Base-by-base conservation (phyloP, 2,888 invertebrate species). In the Lymantria monacha region DNA sequence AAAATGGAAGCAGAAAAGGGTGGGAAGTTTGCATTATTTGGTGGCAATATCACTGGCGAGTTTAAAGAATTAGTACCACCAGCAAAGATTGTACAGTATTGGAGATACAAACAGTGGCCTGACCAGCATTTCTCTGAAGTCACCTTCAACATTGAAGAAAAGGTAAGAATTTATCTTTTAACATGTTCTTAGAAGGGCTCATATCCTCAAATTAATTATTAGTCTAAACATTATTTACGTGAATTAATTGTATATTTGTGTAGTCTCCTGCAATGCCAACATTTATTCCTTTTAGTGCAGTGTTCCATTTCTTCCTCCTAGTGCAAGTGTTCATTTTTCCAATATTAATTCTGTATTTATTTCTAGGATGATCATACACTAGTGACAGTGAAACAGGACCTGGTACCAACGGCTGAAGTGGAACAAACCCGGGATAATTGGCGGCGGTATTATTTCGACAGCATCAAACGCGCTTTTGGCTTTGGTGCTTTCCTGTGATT, bases 21-120 rank as follows among this genome's bases (percentile, higher is more conserved):
- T 3, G 99, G 99, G 13, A 94, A 94, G 79, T 99, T 99, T 81
- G 94, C 95, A 8, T 85, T 99, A 3, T 98, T 99, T 77, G 97
- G 96, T 48, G 99, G 98, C 11, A 98, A 97, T 81, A 96, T 99
- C 41, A 92, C 93, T 0, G 99, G 99, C 0, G 95, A 94, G 72
- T 99, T 99, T 83, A 86, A 94, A 43, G 96, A 98, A 74, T 84
- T 99, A 64, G 94, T 95, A 7, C 96, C 97, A 0, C 94, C 94
- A 37, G 94, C 96, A 81, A 96, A 95, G 85, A 96, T 99, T 50
- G 94, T 94, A 0, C 96, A 98, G 86, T 93, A 93, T 64, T 99
- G 99, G 99, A 93, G 99, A 73, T 95, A 97, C 76, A 98, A 97
- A 85, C 95, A 96, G 58, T 99, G 99, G 98, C 98, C 99, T 0